Conservation (phyloP, 2,888 invertebrate species). For the Fragum sueziense region DNA sequence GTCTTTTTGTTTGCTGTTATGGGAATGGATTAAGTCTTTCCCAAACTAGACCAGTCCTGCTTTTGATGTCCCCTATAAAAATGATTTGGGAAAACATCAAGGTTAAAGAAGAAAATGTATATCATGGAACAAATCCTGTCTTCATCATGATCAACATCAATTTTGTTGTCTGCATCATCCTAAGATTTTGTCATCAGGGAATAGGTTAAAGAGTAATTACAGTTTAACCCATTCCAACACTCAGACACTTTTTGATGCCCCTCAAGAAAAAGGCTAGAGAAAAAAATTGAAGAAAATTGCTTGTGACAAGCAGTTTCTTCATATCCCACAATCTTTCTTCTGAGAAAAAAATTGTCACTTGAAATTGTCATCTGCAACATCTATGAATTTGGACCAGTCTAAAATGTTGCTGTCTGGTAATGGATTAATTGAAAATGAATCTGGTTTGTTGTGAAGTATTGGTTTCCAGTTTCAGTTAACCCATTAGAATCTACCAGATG, state of each 20-base stretch:
- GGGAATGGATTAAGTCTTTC: too few species aligned
- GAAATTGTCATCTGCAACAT: neutral
- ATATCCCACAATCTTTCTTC: neutral
- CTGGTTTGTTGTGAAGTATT: neutral
- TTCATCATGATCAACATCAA: too few species aligned
- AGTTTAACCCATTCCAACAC: neutral
- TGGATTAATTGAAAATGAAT: too few species aligned
- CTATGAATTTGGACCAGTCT: neutral
- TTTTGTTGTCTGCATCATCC: neutral
- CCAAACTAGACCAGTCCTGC: too few species aligned
- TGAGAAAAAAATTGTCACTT: neutral
- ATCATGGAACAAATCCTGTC: too few species aligned
- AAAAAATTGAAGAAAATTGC: constrained; percentile 3
- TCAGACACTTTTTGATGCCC: neutral
- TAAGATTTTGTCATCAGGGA: neutral
- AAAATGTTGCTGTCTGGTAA: too few species aligned
- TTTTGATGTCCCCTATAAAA: too few species aligned
- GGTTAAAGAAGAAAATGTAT: neutral
- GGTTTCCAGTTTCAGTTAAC: too few species aligned
- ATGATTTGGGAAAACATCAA: neutral
- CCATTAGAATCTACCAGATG: too few species aligned
- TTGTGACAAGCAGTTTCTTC: neutral
- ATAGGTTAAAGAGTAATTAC: neutral
- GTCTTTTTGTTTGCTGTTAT: too few species aligned
- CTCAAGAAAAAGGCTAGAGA: neutral